Evolutionary conservation across 1,140 invertebrate genomes (phyloP).

Genomic region (Cyrtorhinus lividipennis): DNA sequence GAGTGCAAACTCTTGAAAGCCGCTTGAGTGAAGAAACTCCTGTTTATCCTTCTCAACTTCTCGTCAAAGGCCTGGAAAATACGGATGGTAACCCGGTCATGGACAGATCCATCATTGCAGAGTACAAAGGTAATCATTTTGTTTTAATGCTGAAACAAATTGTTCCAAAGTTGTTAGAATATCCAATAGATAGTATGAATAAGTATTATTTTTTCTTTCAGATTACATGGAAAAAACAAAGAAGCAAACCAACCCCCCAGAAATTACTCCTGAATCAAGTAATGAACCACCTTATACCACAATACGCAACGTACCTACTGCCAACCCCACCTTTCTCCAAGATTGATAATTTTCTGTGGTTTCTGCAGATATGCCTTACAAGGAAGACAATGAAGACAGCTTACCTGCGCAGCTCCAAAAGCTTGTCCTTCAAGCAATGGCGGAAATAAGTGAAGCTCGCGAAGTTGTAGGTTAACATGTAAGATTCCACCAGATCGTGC

Average conservation of each 20-base stretch:
- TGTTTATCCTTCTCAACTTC: conserved; percentile 37
- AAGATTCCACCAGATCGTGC: too few species aligned
- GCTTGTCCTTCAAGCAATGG: conserved; percentile 13
- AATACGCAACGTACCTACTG: too few species aligned
- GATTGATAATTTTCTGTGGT: not conserved
- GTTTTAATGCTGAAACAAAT: not conserved
- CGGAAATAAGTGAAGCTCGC: conserved; percentile 4
- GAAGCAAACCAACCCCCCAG: too few species aligned
- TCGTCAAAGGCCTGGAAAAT: conserved; percentile 39
- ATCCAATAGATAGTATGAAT: not conserved
- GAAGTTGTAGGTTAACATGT: not conserved
- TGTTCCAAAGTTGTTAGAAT: not conserved
- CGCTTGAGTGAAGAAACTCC: conserved; percentile 28
- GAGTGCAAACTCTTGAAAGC: conserved; percentile 41
- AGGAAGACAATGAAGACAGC: not conserved
- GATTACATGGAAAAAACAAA: too few species aligned
- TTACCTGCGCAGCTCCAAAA: conserved; percentile 16
- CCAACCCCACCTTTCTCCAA: too few species aligned
- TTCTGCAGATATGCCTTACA: not conserved
- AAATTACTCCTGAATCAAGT: not conserved
- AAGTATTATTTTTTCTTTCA: not conserved
- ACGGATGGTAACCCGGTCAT: conserved; percentile 33
- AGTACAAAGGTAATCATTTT: not conserved
- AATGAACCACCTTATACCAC: too few species aligned
- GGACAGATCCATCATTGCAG: not conserved